Conservation (phyloP, 2,113 vertebrate species). For the Macquaria ambigua region DNA sequence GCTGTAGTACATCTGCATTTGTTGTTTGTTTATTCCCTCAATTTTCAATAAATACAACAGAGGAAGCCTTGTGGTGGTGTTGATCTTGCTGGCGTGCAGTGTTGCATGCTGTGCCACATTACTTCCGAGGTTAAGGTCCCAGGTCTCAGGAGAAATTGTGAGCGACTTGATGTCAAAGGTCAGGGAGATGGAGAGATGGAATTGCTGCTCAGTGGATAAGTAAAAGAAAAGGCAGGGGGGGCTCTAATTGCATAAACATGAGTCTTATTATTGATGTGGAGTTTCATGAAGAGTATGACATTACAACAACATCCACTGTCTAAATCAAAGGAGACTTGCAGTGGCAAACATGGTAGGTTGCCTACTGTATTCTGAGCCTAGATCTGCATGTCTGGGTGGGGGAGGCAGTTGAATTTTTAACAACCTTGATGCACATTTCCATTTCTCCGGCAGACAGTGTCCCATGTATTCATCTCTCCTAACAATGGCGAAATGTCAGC, state of each 20-base stretch:
- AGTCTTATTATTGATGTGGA: constrained; percentile 1
- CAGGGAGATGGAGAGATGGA: background rate
- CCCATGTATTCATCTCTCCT: constrained; percentile 76
- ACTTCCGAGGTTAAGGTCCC: background rate
- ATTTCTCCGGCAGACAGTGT: constrained; percentile 74
- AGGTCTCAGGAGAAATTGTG: background rate
- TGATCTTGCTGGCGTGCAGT: constrained; percentile 15
- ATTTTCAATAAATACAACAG: constrained; percentile 20
- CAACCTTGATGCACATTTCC: constrained; percentile 78
- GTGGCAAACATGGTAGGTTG: constrained; percentile 12
- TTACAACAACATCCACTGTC: constrained; percentile 28
- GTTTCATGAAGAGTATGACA: constrained; percentile 34
- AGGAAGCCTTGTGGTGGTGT: constrained; percentile 2
- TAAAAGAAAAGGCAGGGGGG: constrained; percentile 5
- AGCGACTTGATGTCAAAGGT: constrained; percentile 27
- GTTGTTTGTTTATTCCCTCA: constrained; percentile 29
- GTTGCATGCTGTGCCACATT: background rate
- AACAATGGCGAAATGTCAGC: constrained; percentile 84
- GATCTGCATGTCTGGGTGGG: constrained; percentile 60
- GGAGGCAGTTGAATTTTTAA: constrained; percentile 75
- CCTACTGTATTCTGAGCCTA: constrained; percentile 55
- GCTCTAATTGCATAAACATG: constrained; percentile 13
- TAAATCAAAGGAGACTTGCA: constrained; percentile 42
- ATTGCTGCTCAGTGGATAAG: background rate
- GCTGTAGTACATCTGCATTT: constrained; percentile 15